Conservation (phyloP, 2,888 invertebrate species). For the Folsomia manolachei region DNA sequence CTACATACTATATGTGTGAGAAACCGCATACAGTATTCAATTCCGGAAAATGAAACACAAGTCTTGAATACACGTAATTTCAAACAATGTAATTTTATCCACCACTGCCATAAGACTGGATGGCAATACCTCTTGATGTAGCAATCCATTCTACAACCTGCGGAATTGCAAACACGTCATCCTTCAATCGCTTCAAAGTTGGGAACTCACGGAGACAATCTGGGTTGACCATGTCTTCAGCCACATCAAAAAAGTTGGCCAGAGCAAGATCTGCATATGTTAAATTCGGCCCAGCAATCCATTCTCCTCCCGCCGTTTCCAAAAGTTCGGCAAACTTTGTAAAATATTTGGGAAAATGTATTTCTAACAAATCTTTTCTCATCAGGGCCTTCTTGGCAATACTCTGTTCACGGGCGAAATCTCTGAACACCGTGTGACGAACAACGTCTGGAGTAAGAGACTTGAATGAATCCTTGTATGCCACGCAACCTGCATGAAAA, state of each 20-base stretch:
- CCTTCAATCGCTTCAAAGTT: slow-evolving; percentile 58
- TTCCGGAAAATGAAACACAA: too few relatives aligned
- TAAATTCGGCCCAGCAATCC: slow-evolving; percentile 61
- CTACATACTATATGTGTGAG: too few relatives aligned
- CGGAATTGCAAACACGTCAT: slow-evolving; percentile 59
- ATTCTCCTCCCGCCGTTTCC: slow-evolving; percentile 45
- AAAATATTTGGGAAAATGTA: slow-evolving; percentile 29
- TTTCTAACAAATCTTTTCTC: slow-evolving; percentile 26
- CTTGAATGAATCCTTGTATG: slow-evolving; percentile 26
- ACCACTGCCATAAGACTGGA: slow-evolving; percentile 10
- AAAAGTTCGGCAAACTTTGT: slow-evolving; percentile 29
- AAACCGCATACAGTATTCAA: too few relatives aligned
- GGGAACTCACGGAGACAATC: slow-evolving; percentile 59
- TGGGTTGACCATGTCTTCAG: slow-evolving; percentile 59
- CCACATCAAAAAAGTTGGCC: slow-evolving; percentile 60
- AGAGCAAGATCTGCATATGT: slow-evolving; percentile 64
- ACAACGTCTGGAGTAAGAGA: slow-evolving; percentile 31
- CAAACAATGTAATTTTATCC: too few relatives aligned
- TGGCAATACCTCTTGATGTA: background rate
- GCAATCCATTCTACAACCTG: slow-evolving; percentile 56
- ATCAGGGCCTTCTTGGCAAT: slow-evolving; percentile 29
- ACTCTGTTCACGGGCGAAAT: slow-evolving; percentile 25
- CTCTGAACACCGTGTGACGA: slow-evolving; percentile 28
- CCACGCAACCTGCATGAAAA: slow-evolving; percentile 20
- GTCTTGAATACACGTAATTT: too few relatives aligned